phyloP scores from a whole-genome alignment of 1,140 invertebrate species.

The Lerema accius region DNA sequence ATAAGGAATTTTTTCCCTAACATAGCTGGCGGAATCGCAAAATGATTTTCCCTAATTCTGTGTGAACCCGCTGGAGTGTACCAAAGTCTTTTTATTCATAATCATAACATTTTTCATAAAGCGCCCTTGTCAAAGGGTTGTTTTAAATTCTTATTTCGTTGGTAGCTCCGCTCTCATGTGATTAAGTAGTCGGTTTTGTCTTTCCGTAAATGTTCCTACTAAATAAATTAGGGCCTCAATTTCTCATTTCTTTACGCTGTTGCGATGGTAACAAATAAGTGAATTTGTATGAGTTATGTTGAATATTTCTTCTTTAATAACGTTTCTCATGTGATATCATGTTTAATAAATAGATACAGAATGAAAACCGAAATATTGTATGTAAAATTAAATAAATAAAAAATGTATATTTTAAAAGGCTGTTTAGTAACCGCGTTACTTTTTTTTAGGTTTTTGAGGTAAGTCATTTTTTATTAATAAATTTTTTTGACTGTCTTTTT shows the following conservation, averaged over 20 bases:
- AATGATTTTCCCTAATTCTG: background rate
- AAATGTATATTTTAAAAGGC: too few relatives aligned
- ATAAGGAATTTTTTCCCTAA: too few relatives aligned
- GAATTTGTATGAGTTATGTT: background rate
- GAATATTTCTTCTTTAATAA: too few relatives aligned
- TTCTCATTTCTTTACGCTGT: background rate
- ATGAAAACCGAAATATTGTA: too few relatives aligned
- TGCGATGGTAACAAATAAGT: background rate
- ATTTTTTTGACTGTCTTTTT: too few relatives aligned
- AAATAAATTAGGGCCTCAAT: background rate
- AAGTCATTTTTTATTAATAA: too few relatives aligned
- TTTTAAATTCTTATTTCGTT: slow-evolving; percentile 25
- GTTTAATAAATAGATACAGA: too few relatives aligned
- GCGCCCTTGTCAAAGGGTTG: slow-evolving; percentile 23
- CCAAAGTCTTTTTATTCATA: slow-evolving; percentile 20
- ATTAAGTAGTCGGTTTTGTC: slow-evolving; percentile 25
- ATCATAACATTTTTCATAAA: slow-evolving; percentile 17
- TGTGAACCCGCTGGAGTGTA: background rate
- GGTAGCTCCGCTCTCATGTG: slow-evolving; percentile 14
- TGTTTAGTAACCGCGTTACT: too few relatives aligned
- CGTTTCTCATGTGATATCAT: too few relatives aligned
- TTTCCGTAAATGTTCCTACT: background rate
- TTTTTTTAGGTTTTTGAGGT: too few relatives aligned
- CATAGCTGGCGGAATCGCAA: background rate
- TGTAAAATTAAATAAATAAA: too few relatives aligned